Evolutionary conservation across 2,113 vertebrate species (phyloP), one percentile per base, ranked within the genome.

Genomic region (Sapayoa aenigma): DNA sequence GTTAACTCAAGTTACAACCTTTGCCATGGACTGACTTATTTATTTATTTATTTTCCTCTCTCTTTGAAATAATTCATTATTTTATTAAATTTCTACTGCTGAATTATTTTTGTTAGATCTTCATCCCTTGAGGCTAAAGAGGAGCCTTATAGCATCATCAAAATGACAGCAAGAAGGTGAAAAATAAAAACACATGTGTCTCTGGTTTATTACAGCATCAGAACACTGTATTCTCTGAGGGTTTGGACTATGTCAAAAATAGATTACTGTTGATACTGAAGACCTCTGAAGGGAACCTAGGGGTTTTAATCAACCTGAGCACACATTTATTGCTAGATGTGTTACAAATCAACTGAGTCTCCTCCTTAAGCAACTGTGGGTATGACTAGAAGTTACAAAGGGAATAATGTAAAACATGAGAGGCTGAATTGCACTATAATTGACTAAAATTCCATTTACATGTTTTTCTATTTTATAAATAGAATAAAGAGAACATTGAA

Each of bases 281-380:
- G 94, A 90, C 14, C 47, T 86, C 73, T 87, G 73, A 91, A 91
- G 53, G 49, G 68, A 75, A 90, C 44, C 63, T 3, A 49, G 19
- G 12, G 31, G 37, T 92, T 96, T 93, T 84, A 92, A 85, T 93
- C 84, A 92, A 92, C 84, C 41, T 79, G 14, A 80, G 60, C 41
- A 90, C 49, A 13, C 20, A n/a, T 90, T 89, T 90, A n/a, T 82
- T 22, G 4, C 31, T 82, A 79, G 65, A 66, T 47, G 18, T 60
- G 41, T 60, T 87, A 47, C 58, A 66, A 65, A 94, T 74, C 79
- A 94, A 28, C 59, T 30, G 42, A 95, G 33, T 30, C 35, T 88
- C n/a, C 86, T 93, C 55, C 76, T 94, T 68, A 68, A 84, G 53
- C 37, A 86, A 72, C 62, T 71, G 14, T 71, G 35, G 35, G 33